Evolutionary conservation across 2,797 vertebrate genomes (phyloP).

Genomic region (Eulemur coronatus): DNA sequence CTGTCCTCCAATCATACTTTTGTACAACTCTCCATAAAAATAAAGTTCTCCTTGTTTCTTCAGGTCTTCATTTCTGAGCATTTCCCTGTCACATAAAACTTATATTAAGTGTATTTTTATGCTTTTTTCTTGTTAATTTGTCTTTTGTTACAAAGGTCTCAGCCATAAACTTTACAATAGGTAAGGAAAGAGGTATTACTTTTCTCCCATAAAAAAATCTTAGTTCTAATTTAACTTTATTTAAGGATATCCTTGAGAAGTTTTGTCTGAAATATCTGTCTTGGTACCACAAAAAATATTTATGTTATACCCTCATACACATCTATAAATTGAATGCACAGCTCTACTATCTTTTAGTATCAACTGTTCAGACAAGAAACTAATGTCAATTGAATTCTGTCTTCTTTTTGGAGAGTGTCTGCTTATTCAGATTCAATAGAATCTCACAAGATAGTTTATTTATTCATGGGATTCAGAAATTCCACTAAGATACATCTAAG

Average conservation of each 20-base stretch:
- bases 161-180: background rate
- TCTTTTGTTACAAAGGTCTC: background rate
- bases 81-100: background rate
- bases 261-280: background rate
- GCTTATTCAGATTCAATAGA: background rate
- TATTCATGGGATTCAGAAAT: background rate
- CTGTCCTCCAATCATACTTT: background rate
- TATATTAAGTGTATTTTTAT: background rate
- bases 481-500: background rate
- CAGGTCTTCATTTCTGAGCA: background rate
- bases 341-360: background rate
- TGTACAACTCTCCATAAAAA: background rate
- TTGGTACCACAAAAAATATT: background rate
- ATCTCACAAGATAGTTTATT: background rate
- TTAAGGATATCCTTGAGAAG: background rate
- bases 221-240: background rate
- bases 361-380: background rate
- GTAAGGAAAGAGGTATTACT: background rate
- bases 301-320: background rate
- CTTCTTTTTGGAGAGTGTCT: background rate
- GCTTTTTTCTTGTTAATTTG: background rate
- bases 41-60: background rate
- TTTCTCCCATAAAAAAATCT: background rate
- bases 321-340: background rate
- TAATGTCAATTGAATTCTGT: background rate